Base-by-base conservation (phyloP, 2,888 invertebrate species). In the Acanthococcus lagerstroemiae region DNA sequence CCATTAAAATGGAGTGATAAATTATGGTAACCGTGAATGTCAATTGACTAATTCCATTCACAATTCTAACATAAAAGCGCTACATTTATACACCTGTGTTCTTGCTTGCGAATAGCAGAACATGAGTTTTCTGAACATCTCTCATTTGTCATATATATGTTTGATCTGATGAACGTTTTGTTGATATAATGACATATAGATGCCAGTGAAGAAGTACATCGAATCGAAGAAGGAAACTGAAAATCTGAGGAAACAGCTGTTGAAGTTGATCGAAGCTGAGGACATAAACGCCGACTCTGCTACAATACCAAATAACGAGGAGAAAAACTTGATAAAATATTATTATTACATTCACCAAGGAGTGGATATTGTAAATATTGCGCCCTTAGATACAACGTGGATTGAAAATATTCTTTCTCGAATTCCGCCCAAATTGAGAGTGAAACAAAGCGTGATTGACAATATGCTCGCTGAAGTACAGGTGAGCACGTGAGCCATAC, bases 271-370 rank as follows among this genome's bases (percentile, higher is more conserved):
- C n/a, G 37, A 63, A 54, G 7, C 22, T 21, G 54, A 63, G 12
- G 44, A 55, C 12, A 37, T n/a, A 21, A 5, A 22, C 24, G 24
- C 21, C 24, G 52, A 73, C 2, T 75, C 77, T 48, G 73, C 76
- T 52, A 75, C 78, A 45, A 80, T 83, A 71, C 84, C 84, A 12
- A 80, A 82, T 26, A 79, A 80, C 1, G 81, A 82, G 52, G 87
- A 89, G 73, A 82, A 82, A 71, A 84, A 88, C 74, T 77, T 86
- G 72, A 76, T 88, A 58, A 82, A 91, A 69, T 95, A 95, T 76
- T 90, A 92, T 75, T 92, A 91, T 76, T 95, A 93, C 73, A 84
- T 95, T 55, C 85, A 87, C 72, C 87, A 92, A 75, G 95, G 94
- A 0, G 87, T 95, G 52, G 93, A 93, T 74, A 92, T 92, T 3